Percentiles rank a stretch among this genome's conserved stretches.
Conservation (phyloP, 35 echinoderm and acorn worm genomes). For the Holothuria glaberrima region DNA sequence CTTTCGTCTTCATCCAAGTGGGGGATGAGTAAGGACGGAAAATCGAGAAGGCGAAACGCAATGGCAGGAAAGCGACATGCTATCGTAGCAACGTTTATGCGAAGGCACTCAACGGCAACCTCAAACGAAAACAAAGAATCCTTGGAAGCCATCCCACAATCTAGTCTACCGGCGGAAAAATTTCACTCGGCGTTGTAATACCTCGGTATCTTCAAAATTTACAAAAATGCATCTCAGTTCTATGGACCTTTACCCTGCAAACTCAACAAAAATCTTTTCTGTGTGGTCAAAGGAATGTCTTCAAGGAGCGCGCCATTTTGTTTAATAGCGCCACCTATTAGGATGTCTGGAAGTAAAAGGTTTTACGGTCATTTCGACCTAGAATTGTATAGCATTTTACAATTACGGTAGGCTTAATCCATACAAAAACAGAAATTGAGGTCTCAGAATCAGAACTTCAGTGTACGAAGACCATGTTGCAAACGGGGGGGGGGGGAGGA, state of each 20-base stretch:
- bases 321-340: not conserved
- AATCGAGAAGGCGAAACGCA: constrained; percentile 30
- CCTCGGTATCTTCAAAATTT: not conserved
- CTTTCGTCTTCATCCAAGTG: constrained; percentile 18
- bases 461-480: too few species aligned
- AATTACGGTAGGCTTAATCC: too few species aligned
- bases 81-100: constrained; percentile 17
- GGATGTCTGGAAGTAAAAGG: too few species aligned
- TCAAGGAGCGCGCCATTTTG: constrained; percentile 5
- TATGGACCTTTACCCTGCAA: not conserved
- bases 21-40: constrained; percentile 36
- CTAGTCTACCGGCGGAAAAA: too few species aligned
- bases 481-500: too few species aligned
- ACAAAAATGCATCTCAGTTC: not conserved
- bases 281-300: not conserved
- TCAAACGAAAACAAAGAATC: constrained; percentile 40
- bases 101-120: constrained; percentile 43
- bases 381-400: too few species aligned
- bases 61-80: constrained; percentile 42
- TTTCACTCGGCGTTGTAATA: not conserved
- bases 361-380: too few species aligned
- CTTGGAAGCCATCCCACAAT: constrained; percentile 15
- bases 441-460: too few species aligned
- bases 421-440: too few species aligned
- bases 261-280: not conserved